Evolutionary conservation across 1,140 invertebrate species (phyloP).

Genomic region (Goniozus legneri): DNA sequence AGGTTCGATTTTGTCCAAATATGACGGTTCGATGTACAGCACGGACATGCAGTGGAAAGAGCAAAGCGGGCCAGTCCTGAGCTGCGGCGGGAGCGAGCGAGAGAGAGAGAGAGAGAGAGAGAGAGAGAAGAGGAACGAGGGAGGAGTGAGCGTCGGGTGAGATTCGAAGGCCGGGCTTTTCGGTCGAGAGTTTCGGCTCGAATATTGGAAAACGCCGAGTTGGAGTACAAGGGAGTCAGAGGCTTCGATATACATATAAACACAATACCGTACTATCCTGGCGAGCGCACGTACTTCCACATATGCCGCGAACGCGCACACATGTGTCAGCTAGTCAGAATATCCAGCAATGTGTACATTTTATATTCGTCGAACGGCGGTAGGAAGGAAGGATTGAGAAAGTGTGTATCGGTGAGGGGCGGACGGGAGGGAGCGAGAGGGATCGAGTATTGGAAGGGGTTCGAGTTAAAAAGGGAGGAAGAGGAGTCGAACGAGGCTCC

Average conservation of each 20-base stretch:
- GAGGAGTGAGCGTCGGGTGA: neutral
- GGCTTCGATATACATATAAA: constrained; percentile 34
- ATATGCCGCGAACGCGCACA: neutral
- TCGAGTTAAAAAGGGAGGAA: neutral
- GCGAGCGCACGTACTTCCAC: neutral
- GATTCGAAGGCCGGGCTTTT: constrained; percentile 33
- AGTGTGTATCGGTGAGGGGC: neutral
- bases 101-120: constrained; percentile 19
- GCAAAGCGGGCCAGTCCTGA: too few relatives aligned
- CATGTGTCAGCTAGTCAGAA: neutral
- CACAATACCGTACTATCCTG: constrained; percentile 25
- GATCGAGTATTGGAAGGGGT: neutral
- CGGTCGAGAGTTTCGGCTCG: constrained; percentile 33
- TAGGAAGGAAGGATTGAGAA: neutral
- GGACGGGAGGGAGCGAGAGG: neutral
- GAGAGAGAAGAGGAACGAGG: constrained; percentile 6
- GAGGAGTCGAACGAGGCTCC: neutral
- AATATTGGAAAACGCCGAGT: constrained; percentile 32
- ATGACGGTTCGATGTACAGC: constrained; percentile 26
- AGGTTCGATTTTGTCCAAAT: constrained; percentile 34
- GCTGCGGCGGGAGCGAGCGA: neutral
- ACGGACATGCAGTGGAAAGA: neutral
- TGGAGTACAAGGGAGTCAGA: constrained; percentile 25
- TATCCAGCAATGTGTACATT: neutral
- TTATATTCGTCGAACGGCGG: neutral